A percentile compares a stretch with the other conserved stretches of the same genome.
phyloP scores from a whole-genome alignment of 2,888 invertebrate genomes.

The Drosophila histrio region DNA sequence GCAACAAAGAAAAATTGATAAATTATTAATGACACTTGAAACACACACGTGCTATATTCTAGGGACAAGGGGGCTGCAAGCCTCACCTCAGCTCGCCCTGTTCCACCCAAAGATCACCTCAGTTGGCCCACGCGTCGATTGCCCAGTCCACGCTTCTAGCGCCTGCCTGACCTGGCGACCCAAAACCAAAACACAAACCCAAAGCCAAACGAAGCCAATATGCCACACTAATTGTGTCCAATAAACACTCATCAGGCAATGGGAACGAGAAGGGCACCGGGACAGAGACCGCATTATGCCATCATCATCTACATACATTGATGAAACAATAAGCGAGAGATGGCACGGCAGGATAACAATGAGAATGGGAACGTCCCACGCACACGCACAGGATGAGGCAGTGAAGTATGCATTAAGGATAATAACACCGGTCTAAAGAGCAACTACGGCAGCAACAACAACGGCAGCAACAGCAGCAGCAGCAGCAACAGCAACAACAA shows the following conservation, averaged over 20 bases:
- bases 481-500: slow-evolving; percentile 28
- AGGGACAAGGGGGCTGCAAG: slow-evolving; percentile 33
- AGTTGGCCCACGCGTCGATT: slow-evolving; percentile 47
- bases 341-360: slow-evolving; percentile 78
- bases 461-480: slow-evolving; percentile 27
- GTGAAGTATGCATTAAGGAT: slow-evolving; percentile 80
- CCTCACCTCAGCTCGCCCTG: slow-evolving; percentile 9
- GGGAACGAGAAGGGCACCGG: slow-evolving; percentile 20
- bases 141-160: slow-evolving; percentile 56
- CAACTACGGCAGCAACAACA: slow-evolving; percentile 44
- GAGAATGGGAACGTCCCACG: slow-evolving; percentile 62
- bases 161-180: slow-evolving; percentile 45
- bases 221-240: slow-evolving; percentile 78
- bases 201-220: slow-evolving; percentile 63
- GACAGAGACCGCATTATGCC: slow-evolving; percentile 64
- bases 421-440: slow-evolving; percentile 77
- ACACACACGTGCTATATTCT: background rate
- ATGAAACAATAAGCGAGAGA: slow-evolving; percentile 76
- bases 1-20: slow-evolving; percentile 28
- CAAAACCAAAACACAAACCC: slow-evolving; percentile 14
- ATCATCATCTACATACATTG: slow-evolving; percentile 79
- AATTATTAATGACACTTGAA: slow-evolving; percentile 30
- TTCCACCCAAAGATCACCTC: slow-evolving; percentile 29
- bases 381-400: slow-evolving; percentile 74
- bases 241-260: slow-evolving; percentile 70